Base-by-base conservation (phyloP, 2,113 vertebrate genomes). In the Clinocottus analis region DNA sequence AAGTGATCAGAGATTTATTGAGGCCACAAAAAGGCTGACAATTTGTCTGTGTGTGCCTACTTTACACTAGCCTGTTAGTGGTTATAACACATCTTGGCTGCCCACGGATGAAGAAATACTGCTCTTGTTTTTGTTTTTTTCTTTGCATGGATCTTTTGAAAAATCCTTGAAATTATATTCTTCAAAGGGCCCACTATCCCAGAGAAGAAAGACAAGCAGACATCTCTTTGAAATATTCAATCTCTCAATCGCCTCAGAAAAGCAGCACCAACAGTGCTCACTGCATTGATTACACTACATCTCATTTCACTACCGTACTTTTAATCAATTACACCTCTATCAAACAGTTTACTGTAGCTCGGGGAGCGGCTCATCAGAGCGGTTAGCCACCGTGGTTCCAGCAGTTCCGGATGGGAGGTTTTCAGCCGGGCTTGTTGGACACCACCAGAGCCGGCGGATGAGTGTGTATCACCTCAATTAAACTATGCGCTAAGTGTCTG, bases 391-490 rank as follows among this genome's bases (percentile, higher is more conserved):
- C 21, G 21, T 66, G 80, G 86, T 87, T 85, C 68, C 73, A 88
- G 75, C 90, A 86, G 94, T 95, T 94, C 92, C 94, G 89, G 93
- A 91, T 94, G 93, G 94, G 74, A 83, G 93, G 87, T 91, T 94
- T 94, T 94, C 77, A 84, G 67, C 81, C 70, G 10, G 62, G 75
- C 92, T 91, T 95, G 93, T 94, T 90, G 92, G 91, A 94, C 93
- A 94, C 90, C 85, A 56, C 81, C 85, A 87, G 76, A 89, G 87
- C 63, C 39, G 79, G 67, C 86, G 90, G 78, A 90, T 90, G 88
- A 91, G 82, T 92, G 92, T 93, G 93, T 93, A 92, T 93, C 93
- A 93, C 94, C 91, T 94, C 93, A 95, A 94, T 94, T 95, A 94
- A 94, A 94, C 79, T 82, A 79, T 65, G 89, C 89, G 90, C 88